A percentile compares a stretch with the other conserved stretches of the same genome.
Evolutionary conservation across 2,797 vertebrate species (phyloP).

Genomic region (Mycteria americana): DNA sequence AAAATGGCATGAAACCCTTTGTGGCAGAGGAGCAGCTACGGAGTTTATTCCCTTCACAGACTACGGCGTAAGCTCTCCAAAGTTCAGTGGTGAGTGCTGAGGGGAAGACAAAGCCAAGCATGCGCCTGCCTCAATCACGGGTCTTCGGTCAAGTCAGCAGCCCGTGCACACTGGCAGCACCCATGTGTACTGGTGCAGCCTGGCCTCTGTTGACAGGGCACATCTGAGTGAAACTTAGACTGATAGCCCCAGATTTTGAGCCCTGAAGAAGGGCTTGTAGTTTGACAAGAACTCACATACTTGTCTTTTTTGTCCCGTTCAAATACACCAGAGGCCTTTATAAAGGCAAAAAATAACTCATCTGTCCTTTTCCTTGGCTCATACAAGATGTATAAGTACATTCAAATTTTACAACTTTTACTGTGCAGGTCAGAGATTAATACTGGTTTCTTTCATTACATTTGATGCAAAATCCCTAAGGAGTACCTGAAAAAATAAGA

Average conservation of each 20-base stretch:
- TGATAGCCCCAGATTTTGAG: not conserved
- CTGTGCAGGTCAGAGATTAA: slow-evolving; percentile 40
- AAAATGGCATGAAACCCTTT: not conserved
- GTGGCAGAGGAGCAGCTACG: not conserved
- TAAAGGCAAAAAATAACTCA: slow-evolving; percentile 20
- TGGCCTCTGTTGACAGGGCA: not conserved
- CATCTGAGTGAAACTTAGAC: not conserved
- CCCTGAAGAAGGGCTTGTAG: not conserved
- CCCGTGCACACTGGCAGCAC: not conserved
- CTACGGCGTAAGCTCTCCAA: not conserved
- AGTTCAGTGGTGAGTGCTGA: not conserved
- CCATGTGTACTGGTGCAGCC: not conserved
- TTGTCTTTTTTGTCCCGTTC: slow-evolving; percentile 1
- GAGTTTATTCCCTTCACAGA: not conserved
- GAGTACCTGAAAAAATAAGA: slow-evolving; percentile 29
- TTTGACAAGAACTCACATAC: not conserved
- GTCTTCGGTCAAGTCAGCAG: not conserved
- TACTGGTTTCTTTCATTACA: slow-evolving; percentile 18
- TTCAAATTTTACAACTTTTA: slow-evolving; percentile 17
- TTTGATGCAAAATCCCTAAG: slow-evolving; percentile 30
- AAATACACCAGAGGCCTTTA: not conserved
- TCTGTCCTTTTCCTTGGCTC: slow-evolving; percentile 11
- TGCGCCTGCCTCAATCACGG: fast-evolving
- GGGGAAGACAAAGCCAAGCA: not conserved
- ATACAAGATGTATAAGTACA: slow-evolving; percentile 36